Percentiles rank a stretch among this genome's conserved stretches.
Conservation (phyloP, 2,113 vertebrate genomes). For the Choloepus hoffmanni region DNA sequence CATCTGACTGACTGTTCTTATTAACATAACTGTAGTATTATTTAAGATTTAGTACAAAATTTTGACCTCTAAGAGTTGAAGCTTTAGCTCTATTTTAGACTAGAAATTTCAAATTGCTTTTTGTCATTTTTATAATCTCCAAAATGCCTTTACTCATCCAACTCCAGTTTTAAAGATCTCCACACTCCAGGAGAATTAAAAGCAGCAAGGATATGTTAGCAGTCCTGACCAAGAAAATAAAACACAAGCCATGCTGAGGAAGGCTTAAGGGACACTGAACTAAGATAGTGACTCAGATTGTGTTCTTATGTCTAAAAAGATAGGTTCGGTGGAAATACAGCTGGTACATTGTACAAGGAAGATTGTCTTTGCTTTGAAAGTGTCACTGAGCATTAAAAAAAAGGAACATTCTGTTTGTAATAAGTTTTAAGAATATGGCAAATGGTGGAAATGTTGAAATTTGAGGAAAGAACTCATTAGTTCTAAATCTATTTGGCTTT, state of each 20-base stretch:
- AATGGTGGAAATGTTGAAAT: not conserved
- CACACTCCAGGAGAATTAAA: slow-evolving; percentile 4
- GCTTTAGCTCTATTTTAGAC: not conserved
- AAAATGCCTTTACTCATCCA: slow-evolving; percentile 30
- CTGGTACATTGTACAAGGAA: not conserved
- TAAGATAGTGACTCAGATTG: slow-evolving; percentile 24
- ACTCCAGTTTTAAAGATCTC: slow-evolving; percentile 32
- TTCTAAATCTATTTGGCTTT: not conserved
- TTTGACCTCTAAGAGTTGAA: slow-evolving; percentile 4
- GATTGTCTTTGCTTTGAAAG: not conserved
- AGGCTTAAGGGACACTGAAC: slow-evolving; percentile 14
- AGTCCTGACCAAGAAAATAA: not conserved
- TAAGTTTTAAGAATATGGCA: slow-evolving; percentile 38
- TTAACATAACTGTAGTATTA: not conserved
- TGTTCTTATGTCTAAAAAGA: not conserved
- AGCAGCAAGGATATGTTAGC: not conserved
- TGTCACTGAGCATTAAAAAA: not conserved
- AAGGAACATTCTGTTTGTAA: slow-evolving; percentile 11
- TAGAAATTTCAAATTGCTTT: slow-evolving; percentile 36
- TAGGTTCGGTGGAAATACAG: not conserved
- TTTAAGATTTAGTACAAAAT: not conserved
- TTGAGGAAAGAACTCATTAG: not conserved
- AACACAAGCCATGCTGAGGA: not conserved
- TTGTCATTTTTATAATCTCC: slow-evolving; percentile 51
- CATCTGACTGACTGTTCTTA: slow-evolving; percentile 20